Conservation (phyloP, 2,113 vertebrate species). For the Acrocephalus arundinaceus region DNA sequence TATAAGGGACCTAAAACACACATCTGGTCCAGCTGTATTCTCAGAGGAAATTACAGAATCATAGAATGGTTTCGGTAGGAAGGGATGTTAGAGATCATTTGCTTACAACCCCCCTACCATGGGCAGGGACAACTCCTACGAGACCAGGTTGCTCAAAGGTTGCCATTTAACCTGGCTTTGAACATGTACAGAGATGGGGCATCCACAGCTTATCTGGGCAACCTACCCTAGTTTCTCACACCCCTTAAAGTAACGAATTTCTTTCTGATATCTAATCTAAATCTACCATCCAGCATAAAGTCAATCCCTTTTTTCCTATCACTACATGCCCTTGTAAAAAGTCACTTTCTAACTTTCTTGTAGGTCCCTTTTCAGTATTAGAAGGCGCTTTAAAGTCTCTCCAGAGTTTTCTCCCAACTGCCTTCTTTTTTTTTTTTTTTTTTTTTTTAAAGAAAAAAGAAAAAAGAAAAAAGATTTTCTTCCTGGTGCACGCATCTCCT, state of each 20-base stretch:
- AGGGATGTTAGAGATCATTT: not conserved
- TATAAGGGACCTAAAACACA: not conserved
- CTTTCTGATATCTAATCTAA: not conserved
- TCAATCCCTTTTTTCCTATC: not conserved
- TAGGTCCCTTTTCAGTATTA: not conserved
- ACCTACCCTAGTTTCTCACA: not conserved
- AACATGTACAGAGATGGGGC: not conserved
- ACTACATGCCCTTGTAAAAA: not conserved
- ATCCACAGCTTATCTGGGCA: not conserved
- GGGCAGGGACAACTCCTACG: not conserved
- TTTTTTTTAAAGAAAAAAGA: not conserved
- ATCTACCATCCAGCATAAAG: not conserved
- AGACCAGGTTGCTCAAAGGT: not conserved
- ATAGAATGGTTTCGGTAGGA: not conserved
- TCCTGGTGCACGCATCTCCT: not conserved
- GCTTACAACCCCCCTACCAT: not conserved
- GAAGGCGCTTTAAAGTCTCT: not conserved
- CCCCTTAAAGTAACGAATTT: not conserved
- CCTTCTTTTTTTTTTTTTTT: not conserved
- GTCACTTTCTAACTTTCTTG: not conserved
- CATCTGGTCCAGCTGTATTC: not conserved
- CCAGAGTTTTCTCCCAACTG: not conserved
- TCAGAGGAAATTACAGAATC: not conserved
- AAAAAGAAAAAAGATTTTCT: not conserved
- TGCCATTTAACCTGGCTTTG: not conserved